These are phyloP conservation scores for Rotaria magnacalcarata DNA, from an alignment of 2,888 invertebrate genomes.

Conservation along the genomic window DNA sequence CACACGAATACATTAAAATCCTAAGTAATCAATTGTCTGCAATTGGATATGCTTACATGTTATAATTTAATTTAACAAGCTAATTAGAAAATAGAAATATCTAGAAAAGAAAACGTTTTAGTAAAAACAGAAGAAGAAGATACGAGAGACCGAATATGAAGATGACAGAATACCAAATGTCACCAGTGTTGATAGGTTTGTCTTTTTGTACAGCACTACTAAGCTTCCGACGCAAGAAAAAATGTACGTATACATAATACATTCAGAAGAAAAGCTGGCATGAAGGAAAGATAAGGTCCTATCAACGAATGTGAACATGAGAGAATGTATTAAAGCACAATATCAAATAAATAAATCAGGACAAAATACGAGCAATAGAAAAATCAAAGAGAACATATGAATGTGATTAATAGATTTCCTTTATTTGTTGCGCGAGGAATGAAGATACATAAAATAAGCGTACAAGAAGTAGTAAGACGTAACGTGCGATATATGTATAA, in stretches of 20 bases:
- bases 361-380: not conserved
- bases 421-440: not conserved
- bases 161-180: not conserved
- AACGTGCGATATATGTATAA: not conserved
- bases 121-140: not conserved
- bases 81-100: not conserved
- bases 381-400: not conserved
- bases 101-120: not conserved
- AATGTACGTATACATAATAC: not conserved
- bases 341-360: not conserved
- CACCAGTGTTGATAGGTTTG: not conserved
- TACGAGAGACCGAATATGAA: not conserved
- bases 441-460: not conserved
- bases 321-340: not conserved
- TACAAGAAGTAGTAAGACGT: not conserved
- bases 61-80: not conserved
- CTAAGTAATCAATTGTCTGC: no score
- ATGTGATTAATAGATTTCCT: not conserved
- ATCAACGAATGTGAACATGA: not conserved
- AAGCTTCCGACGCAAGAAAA: not conserved
- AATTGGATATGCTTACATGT: not conserved
- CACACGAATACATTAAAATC: not conserved
- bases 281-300: not conserved
- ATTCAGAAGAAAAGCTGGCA: not conserved
- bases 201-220: not conserved